Conservation (phyloP, 2,113 vertebrate genomes). For the Syrmaticus mikado region DNA sequence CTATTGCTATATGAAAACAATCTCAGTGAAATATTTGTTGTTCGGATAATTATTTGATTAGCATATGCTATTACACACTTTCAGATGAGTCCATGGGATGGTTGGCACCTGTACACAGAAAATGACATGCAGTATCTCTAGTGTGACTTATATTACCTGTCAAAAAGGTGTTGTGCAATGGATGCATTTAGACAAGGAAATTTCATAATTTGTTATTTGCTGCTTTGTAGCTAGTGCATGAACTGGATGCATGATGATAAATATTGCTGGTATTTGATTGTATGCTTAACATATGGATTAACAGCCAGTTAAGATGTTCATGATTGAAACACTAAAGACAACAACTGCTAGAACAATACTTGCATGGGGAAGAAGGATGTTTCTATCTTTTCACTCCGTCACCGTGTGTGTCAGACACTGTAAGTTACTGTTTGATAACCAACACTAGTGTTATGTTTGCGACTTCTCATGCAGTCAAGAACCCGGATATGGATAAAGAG, state of each 20-base stretch:
- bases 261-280: neutral
- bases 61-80: neutral
- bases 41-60: neutral
- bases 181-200: neutral
- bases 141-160: neutral
- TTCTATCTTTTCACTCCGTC: neutral
- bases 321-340: neutral
- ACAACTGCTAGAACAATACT: neutral
- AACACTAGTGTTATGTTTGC: neutral
- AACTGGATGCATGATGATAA: neutral
- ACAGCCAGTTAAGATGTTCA: neutral
- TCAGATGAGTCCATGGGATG: neutral
- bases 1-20: neutral
- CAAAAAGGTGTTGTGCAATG: neutral
- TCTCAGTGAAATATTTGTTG: neutral
- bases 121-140: neutral
- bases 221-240: accelerated
- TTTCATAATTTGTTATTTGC: neutral
- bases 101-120: neutral
- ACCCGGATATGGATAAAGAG: neutral
- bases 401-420: neutral
- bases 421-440: neutral
- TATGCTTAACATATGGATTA: neutral
- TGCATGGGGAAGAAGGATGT: neutral
- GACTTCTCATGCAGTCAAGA: neutral